These are phyloP conservation scores for Tarsius wallacei DNA, from an alignment of 2,797 vertebrate genomes.

Conservation along the genomic window DNA sequence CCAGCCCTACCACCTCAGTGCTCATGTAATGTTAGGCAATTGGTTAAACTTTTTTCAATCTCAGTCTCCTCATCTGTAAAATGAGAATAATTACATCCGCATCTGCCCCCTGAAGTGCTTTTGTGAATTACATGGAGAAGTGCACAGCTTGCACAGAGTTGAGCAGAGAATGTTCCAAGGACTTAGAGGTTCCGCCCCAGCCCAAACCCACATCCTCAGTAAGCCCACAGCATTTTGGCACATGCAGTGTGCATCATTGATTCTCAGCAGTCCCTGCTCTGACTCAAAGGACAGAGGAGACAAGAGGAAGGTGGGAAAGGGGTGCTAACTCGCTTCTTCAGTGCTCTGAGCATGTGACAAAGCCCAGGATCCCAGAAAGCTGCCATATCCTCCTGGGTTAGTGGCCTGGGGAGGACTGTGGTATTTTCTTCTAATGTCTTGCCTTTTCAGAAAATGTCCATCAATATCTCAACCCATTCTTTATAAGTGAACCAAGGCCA, in stretches of 20 bases:
- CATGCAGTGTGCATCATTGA: not conserved
- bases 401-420: not conserved
- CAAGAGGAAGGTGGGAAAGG: not conserved
- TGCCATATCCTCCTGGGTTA: not conserved
- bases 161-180: not conserved
- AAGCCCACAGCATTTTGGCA: not conserved
- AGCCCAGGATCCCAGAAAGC: not conserved
- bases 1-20: not conserved
- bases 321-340: not conserved
- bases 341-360: not conserved
- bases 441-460: slow-evolving; percentile 32
- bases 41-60: slow-evolving; percentile 7
- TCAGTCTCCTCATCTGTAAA: slow-evolving; percentile 43
- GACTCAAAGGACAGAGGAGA: not conserved
- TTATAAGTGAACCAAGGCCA: slow-evolving; percentile 19
- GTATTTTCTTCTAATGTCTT: not conserved
- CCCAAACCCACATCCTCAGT: not conserved
- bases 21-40: not conserved
- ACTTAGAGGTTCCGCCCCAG: not conserved
- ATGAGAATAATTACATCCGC: not conserved
- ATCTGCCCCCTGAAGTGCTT: not conserved
- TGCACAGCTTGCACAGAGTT: not conserved
- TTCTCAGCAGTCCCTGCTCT: not conserved
- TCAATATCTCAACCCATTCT: not conserved
- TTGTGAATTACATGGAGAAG: not conserved